Conservation (phyloP, 2,888 invertebrate species). For the Lobophora halterata region DNA sequence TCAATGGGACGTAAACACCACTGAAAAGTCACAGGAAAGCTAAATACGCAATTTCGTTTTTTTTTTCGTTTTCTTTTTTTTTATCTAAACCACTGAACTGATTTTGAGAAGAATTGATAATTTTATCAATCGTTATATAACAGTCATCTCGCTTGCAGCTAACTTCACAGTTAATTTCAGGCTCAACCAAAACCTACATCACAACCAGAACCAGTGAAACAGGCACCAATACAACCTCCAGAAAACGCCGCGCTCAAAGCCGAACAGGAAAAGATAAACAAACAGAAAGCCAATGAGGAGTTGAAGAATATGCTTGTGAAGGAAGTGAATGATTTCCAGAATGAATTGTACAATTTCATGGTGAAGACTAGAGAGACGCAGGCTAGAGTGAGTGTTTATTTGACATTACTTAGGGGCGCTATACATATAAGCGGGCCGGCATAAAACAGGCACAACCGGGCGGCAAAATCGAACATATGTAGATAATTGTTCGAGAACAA, state of each 20-base stretch:
- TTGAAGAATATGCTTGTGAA: slow-evolving; percentile 83
- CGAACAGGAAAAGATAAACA: slow-evolving; percentile 60
- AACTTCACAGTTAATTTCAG: not conserved
- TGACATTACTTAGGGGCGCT: no score
- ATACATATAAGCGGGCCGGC: no score
- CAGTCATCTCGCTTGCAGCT: not conserved
- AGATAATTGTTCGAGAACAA: no score
- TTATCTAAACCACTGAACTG: no score
- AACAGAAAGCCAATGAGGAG: slow-evolving; percentile 59
- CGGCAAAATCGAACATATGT: no score
- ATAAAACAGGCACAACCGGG: no score
- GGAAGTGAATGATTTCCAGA: slow-evolving; percentile 84
- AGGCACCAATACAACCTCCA: slow-evolving; percentile 20
- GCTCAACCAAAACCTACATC: slow-evolving; percentile 28
- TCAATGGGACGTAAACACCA: no score
- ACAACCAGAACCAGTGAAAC: not conserved
- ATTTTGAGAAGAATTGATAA: no score
- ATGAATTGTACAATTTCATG: slow-evolving; percentile 83
- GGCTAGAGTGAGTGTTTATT: slow-evolving; percentile 67
- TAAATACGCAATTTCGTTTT: no score
- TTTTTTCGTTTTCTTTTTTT: no score
- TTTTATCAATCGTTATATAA: no score
- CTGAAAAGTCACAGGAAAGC: no score
- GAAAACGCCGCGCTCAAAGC: slow-evolving; percentile 58
- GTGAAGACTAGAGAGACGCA: slow-evolving; percentile 75